Conservation (phyloP, 2,113 vertebrate species). For the Xiphophorus hellerii region DNA sequence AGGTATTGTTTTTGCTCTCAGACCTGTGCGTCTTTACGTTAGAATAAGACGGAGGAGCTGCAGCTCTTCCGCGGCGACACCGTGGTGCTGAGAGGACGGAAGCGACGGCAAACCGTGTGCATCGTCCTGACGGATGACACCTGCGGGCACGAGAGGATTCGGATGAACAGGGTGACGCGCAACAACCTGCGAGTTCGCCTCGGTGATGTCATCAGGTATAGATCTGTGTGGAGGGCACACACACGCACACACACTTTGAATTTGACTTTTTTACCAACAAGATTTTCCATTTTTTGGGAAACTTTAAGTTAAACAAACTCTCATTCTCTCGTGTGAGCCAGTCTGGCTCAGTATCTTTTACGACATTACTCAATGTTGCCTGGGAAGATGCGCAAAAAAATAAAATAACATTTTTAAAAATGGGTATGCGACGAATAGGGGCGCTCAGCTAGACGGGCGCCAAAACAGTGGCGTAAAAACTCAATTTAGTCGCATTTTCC, state of each 20-base stretch:
- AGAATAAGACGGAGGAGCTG: slow-evolving; percentile 95
- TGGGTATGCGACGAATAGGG: too few relatives aligned
- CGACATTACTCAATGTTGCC: too few relatives aligned
- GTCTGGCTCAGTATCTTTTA: neutral
- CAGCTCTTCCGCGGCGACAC: slow-evolving; percentile 96
- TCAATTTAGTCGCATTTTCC: too few relatives aligned
- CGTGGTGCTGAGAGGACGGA: slow-evolving; percentile 92
- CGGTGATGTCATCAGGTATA: slow-evolving; percentile 94
- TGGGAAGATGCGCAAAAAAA: too few relatives aligned
- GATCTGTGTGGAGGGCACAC: neutral
- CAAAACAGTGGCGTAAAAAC: too few relatives aligned
- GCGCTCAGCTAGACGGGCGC: too few relatives aligned
- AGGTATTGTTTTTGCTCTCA: neutral
- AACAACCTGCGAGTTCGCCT: slow-evolving; percentile 94
- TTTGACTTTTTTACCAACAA: too few relatives aligned
- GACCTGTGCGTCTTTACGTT: neutral
- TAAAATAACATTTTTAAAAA: too few relatives aligned
- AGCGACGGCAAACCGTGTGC: slow-evolving; percentile 92
- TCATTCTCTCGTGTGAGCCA: neutral
- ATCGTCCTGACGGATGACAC: slow-evolving; percentile 94
- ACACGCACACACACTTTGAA: too few relatives aligned
- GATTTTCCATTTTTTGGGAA: too few relatives aligned
- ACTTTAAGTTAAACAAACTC: neutral
- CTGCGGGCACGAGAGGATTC: slow-evolving; percentile 92
- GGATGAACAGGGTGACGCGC: slow-evolving; percentile 94